These are phyloP conservation scores for Urocitellus parryii DNA, from an alignment of 2,113 vertebrate genomes.

Conservation along the genomic window DNA sequence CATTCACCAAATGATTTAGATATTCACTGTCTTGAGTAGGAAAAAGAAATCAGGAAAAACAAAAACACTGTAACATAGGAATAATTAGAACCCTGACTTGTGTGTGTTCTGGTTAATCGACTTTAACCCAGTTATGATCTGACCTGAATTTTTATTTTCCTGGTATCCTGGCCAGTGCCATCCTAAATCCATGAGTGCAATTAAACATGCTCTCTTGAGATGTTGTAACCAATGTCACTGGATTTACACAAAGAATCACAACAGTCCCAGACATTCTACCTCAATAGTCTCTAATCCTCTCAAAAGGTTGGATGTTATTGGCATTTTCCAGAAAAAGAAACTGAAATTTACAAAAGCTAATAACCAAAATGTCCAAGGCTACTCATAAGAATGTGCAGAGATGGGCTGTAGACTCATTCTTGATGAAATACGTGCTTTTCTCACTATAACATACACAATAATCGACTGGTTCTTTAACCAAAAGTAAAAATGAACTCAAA, in stretches of 20 bases:
- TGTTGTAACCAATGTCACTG: rapidly evolving
- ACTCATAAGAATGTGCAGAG: not conserved
- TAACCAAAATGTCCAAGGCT: not conserved
- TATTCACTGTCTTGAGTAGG: not conserved
- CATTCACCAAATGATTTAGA: not conserved
- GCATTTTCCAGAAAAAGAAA: slow-evolving; percentile 22
- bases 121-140: not conserved
- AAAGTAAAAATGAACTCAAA: slow-evolving; percentile 55
- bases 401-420: not conserved
- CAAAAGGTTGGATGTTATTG: not conserved
- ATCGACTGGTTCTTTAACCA: slow-evolving; percentile 14
- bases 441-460: not conserved
- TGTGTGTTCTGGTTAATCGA: not conserved
- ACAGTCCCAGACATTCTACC: not conserved
- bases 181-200: not conserved
- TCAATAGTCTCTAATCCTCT: not conserved
- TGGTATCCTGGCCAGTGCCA: not conserved
- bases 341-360: not conserved
- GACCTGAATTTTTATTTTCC: not conserved
- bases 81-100: slow-evolving; percentile 37
- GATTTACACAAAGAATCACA: not conserved
- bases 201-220: not conserved
- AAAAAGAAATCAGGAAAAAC: not conserved
- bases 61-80: not conserved
- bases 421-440: not conserved